phyloP scores from a whole-genome alignment of 1,140 invertebrate species.

The Drosophila tristis region DNA sequence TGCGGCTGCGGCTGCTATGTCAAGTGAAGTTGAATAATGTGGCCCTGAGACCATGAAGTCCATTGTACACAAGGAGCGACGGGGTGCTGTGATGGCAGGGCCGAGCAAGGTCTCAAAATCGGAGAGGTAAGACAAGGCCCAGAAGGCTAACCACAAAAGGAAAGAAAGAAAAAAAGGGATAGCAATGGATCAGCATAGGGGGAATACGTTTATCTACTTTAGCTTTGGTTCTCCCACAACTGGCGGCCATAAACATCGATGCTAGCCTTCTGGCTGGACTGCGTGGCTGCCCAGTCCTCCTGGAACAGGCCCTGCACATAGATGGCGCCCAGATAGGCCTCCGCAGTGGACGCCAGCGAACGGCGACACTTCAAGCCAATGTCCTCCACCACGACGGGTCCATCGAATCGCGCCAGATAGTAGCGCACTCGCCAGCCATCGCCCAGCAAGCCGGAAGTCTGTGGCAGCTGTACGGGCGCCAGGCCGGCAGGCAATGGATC shows the following conservation, averaged over 20 bases:
- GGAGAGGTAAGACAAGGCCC: too few species aligned
- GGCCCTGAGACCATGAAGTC: constrained; percentile 12
- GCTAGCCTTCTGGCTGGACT: constrained; percentile 5
- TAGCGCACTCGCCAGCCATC: constrained; percentile 69
- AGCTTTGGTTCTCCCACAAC: constrained; percentile 18
- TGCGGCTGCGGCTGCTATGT: not conserved
- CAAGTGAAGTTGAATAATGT: constrained; percentile 14
- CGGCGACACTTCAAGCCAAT: constrained; percentile 64
- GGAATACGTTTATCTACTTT: not conserved
- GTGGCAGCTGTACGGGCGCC: constrained; percentile 33
- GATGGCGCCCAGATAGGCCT: constrained; percentile 61
- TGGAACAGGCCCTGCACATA: constrained; percentile 50
- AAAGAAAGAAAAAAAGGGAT: too few species aligned
- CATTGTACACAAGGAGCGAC: not conserved
- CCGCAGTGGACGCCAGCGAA: not conserved
- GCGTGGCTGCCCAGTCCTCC: constrained; percentile 14
- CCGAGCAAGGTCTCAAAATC: not conserved
- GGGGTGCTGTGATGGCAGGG: not conserved
- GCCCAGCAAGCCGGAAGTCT: constrained; percentile 8
- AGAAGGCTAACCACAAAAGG: too few species aligned
- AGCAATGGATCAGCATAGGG: too few species aligned
- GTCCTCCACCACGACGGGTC: constrained; percentile 56
- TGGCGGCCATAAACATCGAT: constrained; percentile 23
- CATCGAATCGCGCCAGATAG: constrained; percentile 66
- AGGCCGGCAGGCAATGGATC: constrained; percentile 8